Evolutionary conservation across 23 tunicate genomes (phyloP), one percentile per base, ranked within the genome.

Genomic region (Styela plicata): DNA sequence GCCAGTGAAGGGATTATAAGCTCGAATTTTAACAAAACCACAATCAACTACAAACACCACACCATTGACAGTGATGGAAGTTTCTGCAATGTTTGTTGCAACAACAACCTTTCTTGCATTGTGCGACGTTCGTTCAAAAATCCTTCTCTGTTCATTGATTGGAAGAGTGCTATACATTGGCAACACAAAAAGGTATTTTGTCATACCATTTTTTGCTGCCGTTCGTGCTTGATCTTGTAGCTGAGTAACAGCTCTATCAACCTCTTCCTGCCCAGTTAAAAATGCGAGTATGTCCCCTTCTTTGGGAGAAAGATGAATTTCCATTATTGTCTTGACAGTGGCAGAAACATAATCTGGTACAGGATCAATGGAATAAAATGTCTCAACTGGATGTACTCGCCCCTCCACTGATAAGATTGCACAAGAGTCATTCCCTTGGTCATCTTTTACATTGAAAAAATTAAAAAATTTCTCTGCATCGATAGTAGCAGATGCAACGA

Each of bases 231-330:
- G 33, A 1, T 83, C 79, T 34, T 70, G 86, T 23, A 87, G 52
- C 34, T 53, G 74, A 33, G 83, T 25, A 16, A 86, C 90, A 57
- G 73, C 91, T 52, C 74, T 83, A 27, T 89, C 86, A 18, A 89
- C 94, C 69, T 94, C 98, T 2, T 94, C 98, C 73, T 83, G 95
- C 16, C 95, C 91, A 31, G 98, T 94, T 2, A 94, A 22, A 74
- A 94, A 94, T 7, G 88, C 95, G 34, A 94, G 88, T 24, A 94
- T 89, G 63, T 94, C 98, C 19, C 98, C 98, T n/a, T 73, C 80
- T 67, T 82, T 87, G 44, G 83, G 74, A 2, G 70, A 52, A 5
- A 57, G 65, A 35, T 94, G 98, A 24, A 94, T 85, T 33, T 94
- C 80, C 74, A 89, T 36, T 61, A 94, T 70, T 13, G 86, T 91